These are phyloP conservation scores for Columba guinea DNA, from an alignment of 2,797 vertebrate species.

Conservation along the genomic window DNA sequence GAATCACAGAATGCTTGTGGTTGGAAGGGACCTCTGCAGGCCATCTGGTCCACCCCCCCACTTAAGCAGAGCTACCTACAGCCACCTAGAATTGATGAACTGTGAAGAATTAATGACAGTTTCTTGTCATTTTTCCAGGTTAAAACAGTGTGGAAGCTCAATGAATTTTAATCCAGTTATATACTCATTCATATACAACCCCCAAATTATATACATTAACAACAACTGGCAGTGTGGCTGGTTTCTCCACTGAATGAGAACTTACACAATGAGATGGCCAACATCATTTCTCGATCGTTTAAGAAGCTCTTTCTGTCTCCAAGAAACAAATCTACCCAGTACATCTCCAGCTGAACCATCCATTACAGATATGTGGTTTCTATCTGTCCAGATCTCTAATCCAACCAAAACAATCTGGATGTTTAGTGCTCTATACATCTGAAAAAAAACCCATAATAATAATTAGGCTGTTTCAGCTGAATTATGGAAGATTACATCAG, in stretches of 20 bases:
- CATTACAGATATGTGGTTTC: constrained; percentile 79
- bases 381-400: constrained; percentile 80
- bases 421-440: constrained; percentile 80
- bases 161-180: not conserved
- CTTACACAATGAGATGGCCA: constrained; percentile 88
- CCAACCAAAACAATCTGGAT: constrained; percentile 85
- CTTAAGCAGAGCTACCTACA: not conserved
- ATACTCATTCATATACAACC: not conserved
- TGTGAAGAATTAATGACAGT: not conserved
- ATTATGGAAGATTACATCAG: not conserved
- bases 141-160: not conserved
- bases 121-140: not conserved
- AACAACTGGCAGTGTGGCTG: not conserved
- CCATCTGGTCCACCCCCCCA: not conserved
- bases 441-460: not conserved
- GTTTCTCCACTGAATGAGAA: not conserved
- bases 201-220: not conserved
- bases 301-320: constrained; percentile 75
- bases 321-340: constrained; percentile 79
- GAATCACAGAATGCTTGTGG: not conserved
- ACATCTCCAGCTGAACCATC: constrained; percentile 75
- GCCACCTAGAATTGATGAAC: not conserved
- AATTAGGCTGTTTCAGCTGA: not conserved
- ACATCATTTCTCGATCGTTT: constrained; percentile 78
- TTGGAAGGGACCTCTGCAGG: not conserved